Evolutionary conservation across 2,888 invertebrate species (phyloP), one percentile per base, ranked within the genome.

Genomic region (Rotaria macrura): DNA sequence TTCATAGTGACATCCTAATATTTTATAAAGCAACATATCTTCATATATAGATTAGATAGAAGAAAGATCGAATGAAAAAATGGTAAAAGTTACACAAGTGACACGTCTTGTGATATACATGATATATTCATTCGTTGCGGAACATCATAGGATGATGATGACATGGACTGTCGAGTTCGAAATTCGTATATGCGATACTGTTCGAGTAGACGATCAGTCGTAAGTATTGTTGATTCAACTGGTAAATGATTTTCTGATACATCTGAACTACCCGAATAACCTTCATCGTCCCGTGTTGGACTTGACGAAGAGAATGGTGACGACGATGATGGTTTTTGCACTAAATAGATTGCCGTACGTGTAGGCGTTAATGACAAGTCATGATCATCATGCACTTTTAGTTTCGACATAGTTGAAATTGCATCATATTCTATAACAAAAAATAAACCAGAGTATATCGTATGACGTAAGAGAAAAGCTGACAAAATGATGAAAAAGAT

Each of bases 241-340:
- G 65, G 65, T 34, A 65, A n/a, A 79, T 43, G 43, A 79, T 43
- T 43, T 43, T 79, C 79, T 4, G 79, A 79, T n/a, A 79, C 43
- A 25, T 79, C 79, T 1, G 79, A 79, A 79, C 79, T 79, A 20
- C 79, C 79, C 10, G 79, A 40, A 79, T 79, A 79, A 79, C 79
- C 79, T 79, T 79, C 79, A 43, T 79, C 79, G 43, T 79, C 79
- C 9, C 79, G 79, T n/a, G 10, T 23, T 40, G 43, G 40, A 79
- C 79, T 79, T n/a, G 38, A 79, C 20, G 74, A 40, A 23, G 74
- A 74, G 23, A 74, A 5, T 38, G 40, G 74, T 40, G 38, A 43
- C 10, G n/a, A n/a, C n/a, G 49, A 38, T 43, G 79, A 43, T 43
- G 40, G 12, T n/a, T 43, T 40, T 43, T 79, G 79, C 43, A 79